Base-by-base conservation (phyloP, 1,140 invertebrate genomes). In the Chymomyza costata region DNA sequence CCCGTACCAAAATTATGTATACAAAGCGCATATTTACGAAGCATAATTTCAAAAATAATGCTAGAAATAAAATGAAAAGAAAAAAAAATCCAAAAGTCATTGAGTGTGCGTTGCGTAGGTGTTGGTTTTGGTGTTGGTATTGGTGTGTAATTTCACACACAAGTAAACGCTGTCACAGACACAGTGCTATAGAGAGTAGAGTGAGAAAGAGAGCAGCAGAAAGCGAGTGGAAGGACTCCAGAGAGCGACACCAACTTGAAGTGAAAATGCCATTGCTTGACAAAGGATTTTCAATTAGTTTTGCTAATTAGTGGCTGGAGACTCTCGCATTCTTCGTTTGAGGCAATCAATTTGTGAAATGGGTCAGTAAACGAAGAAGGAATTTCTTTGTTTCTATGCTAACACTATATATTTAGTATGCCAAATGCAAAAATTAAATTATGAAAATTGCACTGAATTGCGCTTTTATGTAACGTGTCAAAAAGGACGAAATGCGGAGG, bases 231-330 rank as follows among this genome's bases (percentile, higher is more conserved):
- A 14, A 46, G 28, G 32, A 16, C 25, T 47, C 17, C 21, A 10
- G 34, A 16, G 15, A 3, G 6, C 10, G 3, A 40, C 15, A 40
- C 32, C 2, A 30, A 14, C 2, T 46, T 15, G 14, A 34, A 30
- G 19, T 16, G 11, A 37, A 47, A 53, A 31, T 47, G 34, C 37
- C n/a, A 43, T 32, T 55, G 38, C 35, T n/a, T 38, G 41, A 52
- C 21, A 58, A 38, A 30, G 30, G 30, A 50, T 41, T 62, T 62
- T 58, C 51, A 57, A 57, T 62, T 62, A 58, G 47, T 43, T 51
- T 13, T 25, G 14, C 53, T 46, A 32, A 19, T 15, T 31, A 21
- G 21, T 25, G 3, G 21, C 3, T 3, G 3, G 21, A 5, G 3
- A 25, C 3, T 8, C 8, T 5, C 21, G 21, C 21, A 32, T 18